Percentiles rank a stretch among this genome's conserved stretches.
phyloP scores from a whole-genome alignment of 1,140 invertebrate species.

The Plutomurus gul region DNA sequence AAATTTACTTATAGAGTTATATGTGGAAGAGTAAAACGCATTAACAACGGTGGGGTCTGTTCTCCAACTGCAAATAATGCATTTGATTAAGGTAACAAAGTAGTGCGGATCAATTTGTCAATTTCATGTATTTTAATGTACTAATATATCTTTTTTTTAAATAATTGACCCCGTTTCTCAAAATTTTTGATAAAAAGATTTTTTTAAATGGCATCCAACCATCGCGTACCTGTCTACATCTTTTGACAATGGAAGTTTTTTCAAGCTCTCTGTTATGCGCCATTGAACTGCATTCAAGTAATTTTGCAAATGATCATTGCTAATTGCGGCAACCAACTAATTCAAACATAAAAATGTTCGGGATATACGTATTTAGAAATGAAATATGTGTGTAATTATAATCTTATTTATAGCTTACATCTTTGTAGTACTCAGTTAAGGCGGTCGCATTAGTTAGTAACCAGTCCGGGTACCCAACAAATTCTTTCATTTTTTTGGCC shows the following conservation, averaged over 20 bases:
- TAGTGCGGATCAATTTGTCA: no score
- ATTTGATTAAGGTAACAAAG: no score
- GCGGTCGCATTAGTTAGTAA: background rate
- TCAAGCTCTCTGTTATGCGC: background rate
- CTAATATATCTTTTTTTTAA: no score
- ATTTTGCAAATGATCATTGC: background rate
- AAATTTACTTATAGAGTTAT: conserved; percentile 46
- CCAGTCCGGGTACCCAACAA: conserved; percentile 40
- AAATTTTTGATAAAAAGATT: no score
- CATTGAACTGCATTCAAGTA: background rate
- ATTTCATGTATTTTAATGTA: no score
- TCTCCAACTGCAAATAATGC: conserved; percentile 44
- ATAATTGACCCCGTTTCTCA: no score
- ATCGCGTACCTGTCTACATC: background rate
- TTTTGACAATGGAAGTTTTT: background rate
- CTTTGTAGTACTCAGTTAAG: conserved; percentile 30
- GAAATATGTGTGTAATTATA: background rate
- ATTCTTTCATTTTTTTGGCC: conserved; percentile 27
- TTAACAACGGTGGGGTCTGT: conserved; percentile 40
- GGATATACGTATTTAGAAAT: no score
- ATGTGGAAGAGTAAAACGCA: conserved; percentile 38
- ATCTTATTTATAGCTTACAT: background rate
- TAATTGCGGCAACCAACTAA: background rate
- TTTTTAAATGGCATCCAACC: no score
- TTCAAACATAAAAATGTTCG: background rate